Evolutionary conservation across 2,888 invertebrate species (phyloP).

Genomic region (Amphipoea lucens): DNA sequence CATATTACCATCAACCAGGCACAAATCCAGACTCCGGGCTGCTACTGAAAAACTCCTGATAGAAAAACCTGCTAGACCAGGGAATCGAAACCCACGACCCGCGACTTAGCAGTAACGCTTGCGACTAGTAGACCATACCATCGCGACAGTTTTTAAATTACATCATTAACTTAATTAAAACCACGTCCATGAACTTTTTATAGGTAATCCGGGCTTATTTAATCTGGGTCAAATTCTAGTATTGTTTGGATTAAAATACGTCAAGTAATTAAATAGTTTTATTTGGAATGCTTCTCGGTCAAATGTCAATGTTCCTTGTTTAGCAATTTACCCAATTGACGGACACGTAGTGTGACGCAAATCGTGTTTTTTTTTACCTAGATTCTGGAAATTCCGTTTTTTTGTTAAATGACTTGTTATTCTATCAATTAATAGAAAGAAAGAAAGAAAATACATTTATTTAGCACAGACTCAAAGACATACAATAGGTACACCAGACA

Average conservation of each 20-base stretch:
- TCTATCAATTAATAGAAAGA: not conserved
- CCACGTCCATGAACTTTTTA: conserved; percentile 25
- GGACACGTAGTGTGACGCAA: conserved; percentile 19
- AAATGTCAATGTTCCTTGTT: conserved; percentile 50
- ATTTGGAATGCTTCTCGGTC: conserved; percentile 22
- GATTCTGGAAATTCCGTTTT: not conserved
- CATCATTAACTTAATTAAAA: conserved; percentile 21
- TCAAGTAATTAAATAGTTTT: conserved; percentile 19
- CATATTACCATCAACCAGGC: not conserved
- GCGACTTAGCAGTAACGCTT: not conserved
- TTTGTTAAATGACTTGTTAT: not conserved
- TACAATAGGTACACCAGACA: too few relatives aligned
- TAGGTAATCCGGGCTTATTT: conserved; percentile 1
- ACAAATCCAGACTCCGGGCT: not conserved
- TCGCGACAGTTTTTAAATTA: not conserved
- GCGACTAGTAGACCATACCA: not conserved
- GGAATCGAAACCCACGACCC: not conserved
- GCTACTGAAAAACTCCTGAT: not conserved
- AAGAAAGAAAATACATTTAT: too few relatives aligned
- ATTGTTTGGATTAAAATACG: conserved; percentile 34
- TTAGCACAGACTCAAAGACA: too few relatives aligned
- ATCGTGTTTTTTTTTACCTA: conserved; percentile 1
- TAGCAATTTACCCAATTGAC: conserved; percentile 42
- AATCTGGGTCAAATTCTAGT: conserved; percentile 31
- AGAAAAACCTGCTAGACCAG: not conserved